phyloP scores from a whole-genome alignment of 2,113 vertebrate species.

The Ictalurus furcatus region DNA sequence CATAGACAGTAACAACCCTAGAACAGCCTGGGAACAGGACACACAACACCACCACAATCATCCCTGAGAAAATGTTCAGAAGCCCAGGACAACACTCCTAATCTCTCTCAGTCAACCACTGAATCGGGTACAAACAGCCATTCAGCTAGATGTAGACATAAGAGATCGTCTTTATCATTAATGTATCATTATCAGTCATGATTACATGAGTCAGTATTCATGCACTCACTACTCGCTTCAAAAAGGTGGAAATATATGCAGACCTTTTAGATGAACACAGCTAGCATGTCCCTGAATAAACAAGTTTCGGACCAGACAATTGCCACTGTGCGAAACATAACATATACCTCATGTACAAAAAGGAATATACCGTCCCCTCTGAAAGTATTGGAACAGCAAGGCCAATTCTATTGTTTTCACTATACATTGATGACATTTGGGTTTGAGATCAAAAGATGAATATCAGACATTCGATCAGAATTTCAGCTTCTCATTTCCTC shows the following conservation, averaged over 20 bases:
- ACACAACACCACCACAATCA: conserved; percentile 73
- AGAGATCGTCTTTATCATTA: conserved; percentile 33
- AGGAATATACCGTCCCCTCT: too few species aligned
- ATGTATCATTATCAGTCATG: conserved; percentile 36
- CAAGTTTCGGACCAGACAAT: neutral
- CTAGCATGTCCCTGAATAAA: neutral
- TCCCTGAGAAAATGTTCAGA: conserved; percentile 71
- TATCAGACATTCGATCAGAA: neutral
- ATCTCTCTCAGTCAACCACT: conserved; percentile 37
- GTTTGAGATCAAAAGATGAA: neutral
- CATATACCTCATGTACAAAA: neutral
- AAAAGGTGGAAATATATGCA: conserved; percentile 4
- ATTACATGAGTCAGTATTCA: conserved; percentile 36
- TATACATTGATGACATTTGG: neutral
- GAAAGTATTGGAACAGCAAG: neutral
- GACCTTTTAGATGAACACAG: neutral
- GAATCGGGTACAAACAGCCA: conserved; percentile 52
- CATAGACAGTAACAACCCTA: conserved; percentile 68
- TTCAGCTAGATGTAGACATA: conserved; percentile 39
- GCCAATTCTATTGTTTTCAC: neutral
- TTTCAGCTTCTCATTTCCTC: neutral
- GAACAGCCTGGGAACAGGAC: conserved; percentile 77
- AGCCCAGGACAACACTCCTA: conserved; percentile 47
- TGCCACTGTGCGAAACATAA: neutral
- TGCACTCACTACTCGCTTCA: neutral